Base-by-base conservation (phyloP, 2,888 invertebrate genomes). In the Hetaerina titia region DNA sequence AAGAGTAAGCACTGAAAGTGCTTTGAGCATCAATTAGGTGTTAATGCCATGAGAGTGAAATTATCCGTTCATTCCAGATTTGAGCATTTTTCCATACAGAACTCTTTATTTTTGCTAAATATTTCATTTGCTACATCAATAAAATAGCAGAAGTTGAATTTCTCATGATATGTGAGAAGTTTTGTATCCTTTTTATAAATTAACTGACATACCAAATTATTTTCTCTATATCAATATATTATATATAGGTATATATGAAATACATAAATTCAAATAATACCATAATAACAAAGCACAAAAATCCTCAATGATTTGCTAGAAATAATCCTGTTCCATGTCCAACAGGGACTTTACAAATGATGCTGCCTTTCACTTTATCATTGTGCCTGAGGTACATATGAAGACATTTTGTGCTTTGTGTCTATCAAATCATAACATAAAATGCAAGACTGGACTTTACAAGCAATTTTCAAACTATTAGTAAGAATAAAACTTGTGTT, bases 291-390 rank as follows among this genome's bases (percentile, higher is more conserved):
- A 69, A 69, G 69, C 69, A 81, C 81, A 81, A 81, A 81, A 31
- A 81, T 15, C 25, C 31, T 6, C 31, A 81, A 25, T 81, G 63
- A 64, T 69, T 45, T 63, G 63, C 57, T 92, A 69, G 22, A 57
- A 74, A 22, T 31, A 90, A 74, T 19, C 56, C 60, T 92, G 69
- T 56, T 64, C 69, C 19, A 25, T 74, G 92, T 74, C 69, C 92
- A 92, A 74, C 45, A 45, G 64, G 90, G 45, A 64, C 25, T 90
- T 90, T 90, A 69, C n/a, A 69, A 69, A 69, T n/a, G n/a, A 90
- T 58, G 90, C 90, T 90, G 90, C 90, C 90, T 90, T 90, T 90
- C 69, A 92, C 74, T 69, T 92, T n/a, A 92, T 69, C 69, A 92
- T 69, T 92, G 92, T 92, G 92, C 92, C 92, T 92, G 19, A 64